Evolutionary conservation across 2,797 vertebrate species (phyloP).

Genomic region (Etheostoma perlongum): DNA sequence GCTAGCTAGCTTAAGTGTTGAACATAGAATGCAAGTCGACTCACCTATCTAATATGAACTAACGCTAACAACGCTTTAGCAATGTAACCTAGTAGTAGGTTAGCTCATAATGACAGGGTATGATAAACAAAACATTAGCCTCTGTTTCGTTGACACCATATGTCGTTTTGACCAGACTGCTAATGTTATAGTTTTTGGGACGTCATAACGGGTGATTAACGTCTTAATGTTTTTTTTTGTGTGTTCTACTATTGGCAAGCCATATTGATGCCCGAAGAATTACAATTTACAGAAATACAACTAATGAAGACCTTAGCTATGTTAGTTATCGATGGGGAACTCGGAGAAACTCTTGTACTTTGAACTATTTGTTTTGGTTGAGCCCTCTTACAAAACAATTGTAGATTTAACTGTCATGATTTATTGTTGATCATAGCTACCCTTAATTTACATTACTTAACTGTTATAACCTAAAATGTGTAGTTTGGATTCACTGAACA

Average conservation of each 20-base stretch:
- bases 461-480: not conserved
- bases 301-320: not conserved
- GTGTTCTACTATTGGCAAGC: not conserved
- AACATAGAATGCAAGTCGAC: too few species aligned
- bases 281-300: not conserved
- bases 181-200: not conserved
- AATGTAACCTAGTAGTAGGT: too few species aligned
- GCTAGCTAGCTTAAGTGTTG: too few species aligned
- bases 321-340: not conserved
- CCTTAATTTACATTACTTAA: not conserved
- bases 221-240: not conserved
- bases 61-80: not conserved
- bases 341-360: not conserved
- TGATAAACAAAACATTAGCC: conserved; percentile 5
- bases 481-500: not conserved
- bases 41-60: too few species aligned
- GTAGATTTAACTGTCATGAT: not conserved
- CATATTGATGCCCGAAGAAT: not conserved
- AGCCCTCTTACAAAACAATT: not conserved
- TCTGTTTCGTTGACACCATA: not conserved
- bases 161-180: not conserved
- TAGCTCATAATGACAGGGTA: conserved; percentile 10
- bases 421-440: not conserved
- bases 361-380: not conserved
- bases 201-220: not conserved